phyloP scores from a whole-genome alignment of 2,113 vertebrate species.

The Gasterosteus aculeatus region DNA sequence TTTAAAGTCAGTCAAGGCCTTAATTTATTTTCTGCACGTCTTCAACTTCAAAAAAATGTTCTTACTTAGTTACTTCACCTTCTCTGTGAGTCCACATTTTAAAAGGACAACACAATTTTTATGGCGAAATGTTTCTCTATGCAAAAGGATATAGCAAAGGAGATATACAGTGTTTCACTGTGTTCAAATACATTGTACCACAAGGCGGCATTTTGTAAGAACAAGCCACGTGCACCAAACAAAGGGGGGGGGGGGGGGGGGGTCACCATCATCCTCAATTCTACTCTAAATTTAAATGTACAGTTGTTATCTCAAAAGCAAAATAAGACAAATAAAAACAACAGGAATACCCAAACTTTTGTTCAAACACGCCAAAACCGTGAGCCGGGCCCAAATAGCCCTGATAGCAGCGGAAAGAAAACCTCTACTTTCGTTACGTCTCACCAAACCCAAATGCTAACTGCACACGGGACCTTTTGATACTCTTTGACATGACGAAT shows the following conservation, averaged over 20 bases:
- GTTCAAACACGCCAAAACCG: neutral
- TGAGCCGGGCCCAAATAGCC: neutral
- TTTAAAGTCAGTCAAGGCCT: slow-evolving; percentile 21
- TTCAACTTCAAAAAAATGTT: neutral
- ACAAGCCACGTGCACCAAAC: no score
- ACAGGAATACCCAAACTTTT: neutral
- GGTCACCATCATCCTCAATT: neutral
- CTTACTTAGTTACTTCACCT: neutral
- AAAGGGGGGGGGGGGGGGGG: no score
- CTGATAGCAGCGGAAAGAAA: no score
- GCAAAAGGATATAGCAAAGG: no score
- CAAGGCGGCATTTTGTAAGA: neutral
- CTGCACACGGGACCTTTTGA: neutral
- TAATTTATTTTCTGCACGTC: neutral
- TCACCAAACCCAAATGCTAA: neutral
- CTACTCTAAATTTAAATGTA: neutral
- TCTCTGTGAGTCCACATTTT: slow-evolving; percentile 6
- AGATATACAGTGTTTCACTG: no score
- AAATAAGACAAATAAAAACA: neutral
- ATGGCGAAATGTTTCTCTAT: neutral
- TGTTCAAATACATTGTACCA: neutral
- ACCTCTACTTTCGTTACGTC: neutral
- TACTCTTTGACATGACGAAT: neutral
- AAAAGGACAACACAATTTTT: neutral
- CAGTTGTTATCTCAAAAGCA: neutral